A percentile compares a stretch with the other conserved stretches of the same genome.
phyloP scores from a whole-genome alignment of 2,888 invertebrate genomes.

The Drosophila greeni region DNA sequence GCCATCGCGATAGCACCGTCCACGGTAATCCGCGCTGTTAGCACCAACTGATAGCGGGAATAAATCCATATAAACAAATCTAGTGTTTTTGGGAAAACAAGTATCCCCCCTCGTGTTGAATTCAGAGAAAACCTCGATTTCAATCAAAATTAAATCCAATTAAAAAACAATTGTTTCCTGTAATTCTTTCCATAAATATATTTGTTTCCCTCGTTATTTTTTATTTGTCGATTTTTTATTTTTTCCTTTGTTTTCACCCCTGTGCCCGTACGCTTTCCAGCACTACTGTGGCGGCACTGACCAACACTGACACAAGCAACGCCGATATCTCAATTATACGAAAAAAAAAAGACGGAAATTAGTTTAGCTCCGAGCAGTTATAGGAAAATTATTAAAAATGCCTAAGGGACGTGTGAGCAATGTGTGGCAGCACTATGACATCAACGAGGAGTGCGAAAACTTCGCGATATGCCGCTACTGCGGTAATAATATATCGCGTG shows the following conservation, averaged over 20 bases:
- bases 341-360: constrained; percentile 40
- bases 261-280: constrained; percentile 25
- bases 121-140: neutral
- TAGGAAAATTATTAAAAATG: constrained; percentile 43
- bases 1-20: constrained; percentile 34
- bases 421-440: constrained; percentile 66
- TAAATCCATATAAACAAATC: constrained; percentile 1
- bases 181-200: neutral
- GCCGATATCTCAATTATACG: constrained; percentile 55
- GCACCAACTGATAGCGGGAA: constrained; percentile 11
- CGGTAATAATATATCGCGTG: constrained; percentile 68
- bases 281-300: constrained; percentile 36
- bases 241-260: constrained; percentile 34
- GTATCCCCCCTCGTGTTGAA: neutral
- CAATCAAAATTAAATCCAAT: neutral
- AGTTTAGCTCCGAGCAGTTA: constrained; percentile 18
- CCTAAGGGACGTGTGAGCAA: constrained; percentile 63
- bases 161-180: neutral
- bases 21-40: constrained; percentile 15
- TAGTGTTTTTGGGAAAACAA: constrained; percentile 6
- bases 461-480: constrained; percentile 65
- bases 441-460: constrained; percentile 63
- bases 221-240: constrained; percentile 6
- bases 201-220: constrained; percentile 7
- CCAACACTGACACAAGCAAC: constrained; percentile 61